phyloP scores from a whole-genome alignment of 2,888 invertebrate genomes.

The Drosophila prostipennis region DNA sequence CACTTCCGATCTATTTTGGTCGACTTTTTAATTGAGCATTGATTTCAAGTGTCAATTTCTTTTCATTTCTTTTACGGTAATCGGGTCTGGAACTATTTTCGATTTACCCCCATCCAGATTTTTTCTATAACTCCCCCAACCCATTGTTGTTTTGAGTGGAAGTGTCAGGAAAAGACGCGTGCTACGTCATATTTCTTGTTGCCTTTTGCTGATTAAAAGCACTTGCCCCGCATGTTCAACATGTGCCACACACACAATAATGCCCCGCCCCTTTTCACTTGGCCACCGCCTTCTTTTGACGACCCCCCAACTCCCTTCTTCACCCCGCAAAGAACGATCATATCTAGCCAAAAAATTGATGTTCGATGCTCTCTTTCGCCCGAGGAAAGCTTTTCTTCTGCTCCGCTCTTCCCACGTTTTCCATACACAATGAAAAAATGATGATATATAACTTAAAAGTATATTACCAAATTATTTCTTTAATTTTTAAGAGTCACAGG shows the following conservation, averaged over 20 bases:
- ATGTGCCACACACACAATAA: constrained; percentile 25
- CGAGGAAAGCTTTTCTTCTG: constrained; percentile 10
- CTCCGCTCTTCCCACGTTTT: background rate
- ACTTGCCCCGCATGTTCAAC: constrained; percentile 31
- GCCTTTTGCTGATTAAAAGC: constrained; percentile 38
- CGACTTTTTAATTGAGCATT: constrained; percentile 48
- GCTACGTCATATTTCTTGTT: constrained; percentile 47
- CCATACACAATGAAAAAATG: background rate
- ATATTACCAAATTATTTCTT: too few species aligned
- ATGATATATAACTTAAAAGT: background rate
- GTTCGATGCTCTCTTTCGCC: constrained; percentile 33
- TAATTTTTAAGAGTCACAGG: too few species aligned
- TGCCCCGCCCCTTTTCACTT: background rate
- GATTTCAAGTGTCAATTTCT: constrained; percentile 65
- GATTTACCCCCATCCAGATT: background rate
- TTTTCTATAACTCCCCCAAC: background rate
- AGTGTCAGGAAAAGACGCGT: constrained; percentile 22
- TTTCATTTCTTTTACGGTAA: constrained; percentile 34
- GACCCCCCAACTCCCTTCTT: background rate
- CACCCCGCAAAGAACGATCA: constrained; percentile 10
- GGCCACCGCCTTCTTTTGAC: background rate
- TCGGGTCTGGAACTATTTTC: constrained; percentile 25
- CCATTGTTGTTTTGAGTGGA: background rate
- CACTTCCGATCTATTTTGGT: constrained; percentile 23
- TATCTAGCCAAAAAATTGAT: constrained; percentile 38